These are phyloP conservation scores for Eustalomyia histrio DNA, from an alignment of 2,888 invertebrate species.

Conservation along the genomic window DNA sequence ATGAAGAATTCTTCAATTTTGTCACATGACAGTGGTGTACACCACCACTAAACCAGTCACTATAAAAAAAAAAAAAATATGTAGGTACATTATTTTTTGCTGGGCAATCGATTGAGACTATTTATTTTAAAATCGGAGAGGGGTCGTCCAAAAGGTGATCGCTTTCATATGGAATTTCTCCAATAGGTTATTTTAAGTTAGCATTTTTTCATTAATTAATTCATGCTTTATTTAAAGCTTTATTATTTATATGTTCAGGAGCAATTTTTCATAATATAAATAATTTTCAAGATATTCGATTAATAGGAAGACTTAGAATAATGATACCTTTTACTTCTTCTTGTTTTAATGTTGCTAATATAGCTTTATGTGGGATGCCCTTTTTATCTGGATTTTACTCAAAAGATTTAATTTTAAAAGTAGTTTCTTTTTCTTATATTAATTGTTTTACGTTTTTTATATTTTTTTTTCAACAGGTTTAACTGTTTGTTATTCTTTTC, in stretches of 20 bases:
- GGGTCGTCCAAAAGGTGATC: no score
- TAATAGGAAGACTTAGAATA: conserved; percentile 80
- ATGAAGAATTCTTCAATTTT: no score
- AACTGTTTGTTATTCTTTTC: conserved; percentile 82
- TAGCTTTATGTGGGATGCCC: conserved; percentile 83
- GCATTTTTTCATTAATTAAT: conserved; percentile 87
- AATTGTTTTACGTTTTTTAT: conserved; percentile 82
- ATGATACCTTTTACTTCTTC: conserved; percentile 81
- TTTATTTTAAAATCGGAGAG: no score
- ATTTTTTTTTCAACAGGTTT: conserved; percentile 81
- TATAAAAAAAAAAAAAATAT: no score
- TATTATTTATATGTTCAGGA: conserved; percentile 87
- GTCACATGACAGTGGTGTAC: no score
- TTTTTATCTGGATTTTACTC: conserved; percentile 85
- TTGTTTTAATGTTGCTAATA: conserved; percentile 82
- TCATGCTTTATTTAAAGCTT: conserved; percentile 88
- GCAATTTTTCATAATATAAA: conserved; percentile 84
- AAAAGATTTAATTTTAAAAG: conserved; percentile 83
- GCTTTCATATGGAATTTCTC: no score
- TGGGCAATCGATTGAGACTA: no score
- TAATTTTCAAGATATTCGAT: conserved; percentile 84
- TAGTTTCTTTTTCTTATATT: conserved; percentile 80
- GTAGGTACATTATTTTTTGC: no score
- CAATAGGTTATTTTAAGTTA: conserved; percentile 81
- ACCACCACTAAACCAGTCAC: no score